These are phyloP conservation scores for Merodon equestris DNA, from an alignment of 2,888 invertebrate genomes.

Conservation along the genomic window DNA sequence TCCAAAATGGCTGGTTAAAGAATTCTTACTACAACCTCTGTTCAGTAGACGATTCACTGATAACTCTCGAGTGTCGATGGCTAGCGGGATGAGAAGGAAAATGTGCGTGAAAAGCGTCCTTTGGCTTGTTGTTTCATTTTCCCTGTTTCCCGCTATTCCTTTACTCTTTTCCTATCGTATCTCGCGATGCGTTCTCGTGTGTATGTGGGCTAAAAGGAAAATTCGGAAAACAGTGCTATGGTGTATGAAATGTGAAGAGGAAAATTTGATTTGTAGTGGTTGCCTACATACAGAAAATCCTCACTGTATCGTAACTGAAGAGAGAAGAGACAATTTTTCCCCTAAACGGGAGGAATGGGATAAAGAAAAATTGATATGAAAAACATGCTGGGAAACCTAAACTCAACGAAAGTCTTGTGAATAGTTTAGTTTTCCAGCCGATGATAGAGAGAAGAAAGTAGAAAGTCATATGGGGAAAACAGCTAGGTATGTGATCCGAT, in stretches of 20 bases:
- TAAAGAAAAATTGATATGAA: conserved; percentile 18
- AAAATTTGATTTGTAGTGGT: conserved; percentile 60
- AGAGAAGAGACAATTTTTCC: conserved; percentile 49
- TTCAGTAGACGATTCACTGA: conserved; percentile 51
- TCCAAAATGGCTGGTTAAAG: conserved; percentile 64
- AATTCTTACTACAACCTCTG: conserved; percentile 57
- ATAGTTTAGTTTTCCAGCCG: conserved; percentile 53
- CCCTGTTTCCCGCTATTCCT: background rate
- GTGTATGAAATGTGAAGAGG: conserved; percentile 44
- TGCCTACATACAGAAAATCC: conserved; percentile 43
- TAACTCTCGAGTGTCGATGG: conserved; percentile 48
- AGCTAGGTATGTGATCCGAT: conserved; percentile 19
- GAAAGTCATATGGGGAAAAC: conserved; percentile 39
- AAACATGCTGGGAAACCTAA: conserved; percentile 39
- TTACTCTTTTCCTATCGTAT: background rate
- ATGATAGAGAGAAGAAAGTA: conserved; percentile 47
- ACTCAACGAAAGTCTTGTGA: conserved; percentile 65
- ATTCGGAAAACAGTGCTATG: conserved; percentile 33
- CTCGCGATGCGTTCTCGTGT: conserved; percentile 38
- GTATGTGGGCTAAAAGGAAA: conserved; percentile 43
- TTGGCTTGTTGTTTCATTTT: background rate
- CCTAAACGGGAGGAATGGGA: conserved; percentile 25
- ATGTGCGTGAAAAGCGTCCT: conserved; percentile 61
- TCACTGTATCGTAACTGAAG: conserved; percentile 13
- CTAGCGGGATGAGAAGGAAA: conserved; percentile 50